Percentiles rank a stretch among this genome's conserved stretches.
Conservation (phyloP, 2,113 vertebrate genomes). For the Oophaga pumilio region DNA sequence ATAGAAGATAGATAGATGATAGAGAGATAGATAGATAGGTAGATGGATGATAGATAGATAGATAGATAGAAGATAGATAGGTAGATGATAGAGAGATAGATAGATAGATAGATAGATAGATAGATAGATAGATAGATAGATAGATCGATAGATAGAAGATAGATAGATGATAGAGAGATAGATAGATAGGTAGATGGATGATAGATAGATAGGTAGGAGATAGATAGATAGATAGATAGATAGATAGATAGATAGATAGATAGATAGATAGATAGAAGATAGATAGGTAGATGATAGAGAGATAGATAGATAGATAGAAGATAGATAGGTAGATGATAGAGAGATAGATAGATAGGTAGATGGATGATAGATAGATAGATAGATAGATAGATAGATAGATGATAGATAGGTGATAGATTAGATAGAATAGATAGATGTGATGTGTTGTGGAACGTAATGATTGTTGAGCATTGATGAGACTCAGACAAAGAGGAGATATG, state of each 20-base stretch:
- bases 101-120: background rate
- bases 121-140: slow-evolving; percentile 5
- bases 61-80: background rate
- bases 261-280: background rate
- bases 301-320: background rate
- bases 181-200: background rate
- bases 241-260: background rate
- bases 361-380: no score
- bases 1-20: background rate
- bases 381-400: no score
- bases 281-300: background rate
- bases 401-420: no score
- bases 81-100: background rate
- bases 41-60: background rate
- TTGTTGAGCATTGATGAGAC: background rate
- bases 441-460: background rate
- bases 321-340: no score
- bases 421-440: background rate
- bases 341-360: no score
- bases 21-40: background rate
- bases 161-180: slow-evolving; percentile 3
- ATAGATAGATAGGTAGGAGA: background rate
- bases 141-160: slow-evolving; percentile 9
- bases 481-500: background rate
- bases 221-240: background rate